Evolutionary conservation across 2,113 vertebrate species (phyloP).

Genomic region (Triplophysa dalaica): DNA sequence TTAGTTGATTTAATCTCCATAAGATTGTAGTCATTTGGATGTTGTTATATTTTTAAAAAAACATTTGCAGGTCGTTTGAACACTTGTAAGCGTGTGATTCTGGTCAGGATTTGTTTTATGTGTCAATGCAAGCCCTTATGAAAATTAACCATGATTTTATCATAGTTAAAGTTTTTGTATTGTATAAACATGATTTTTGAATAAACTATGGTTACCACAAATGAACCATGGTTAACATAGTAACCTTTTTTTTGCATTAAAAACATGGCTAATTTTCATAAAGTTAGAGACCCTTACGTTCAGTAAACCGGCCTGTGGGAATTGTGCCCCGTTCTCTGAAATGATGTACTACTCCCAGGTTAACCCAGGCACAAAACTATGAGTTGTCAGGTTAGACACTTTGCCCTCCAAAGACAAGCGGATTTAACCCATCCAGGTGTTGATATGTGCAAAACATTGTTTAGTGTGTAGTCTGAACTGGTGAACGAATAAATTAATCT

Average conservation of each 20-base stretch:
- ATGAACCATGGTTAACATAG: too few relatives aligned
- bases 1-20: not conserved
- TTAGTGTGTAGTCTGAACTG: not conserved
- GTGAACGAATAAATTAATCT: not conserved
- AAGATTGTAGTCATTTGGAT: not conserved
- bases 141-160: too few relatives aligned
- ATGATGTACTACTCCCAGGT: constrained; percentile 12
- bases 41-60: not conserved
- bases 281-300: not conserved
- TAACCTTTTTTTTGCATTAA: too few relatives aligned
- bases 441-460: constrained; percentile 2
- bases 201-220: too few relatives aligned
- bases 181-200: too few relatives aligned
- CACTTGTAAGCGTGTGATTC: not conserved
- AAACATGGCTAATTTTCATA: too few relatives aligned
- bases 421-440: not conserved
- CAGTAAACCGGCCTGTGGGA: constrained; percentile 51
- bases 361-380: not conserved
- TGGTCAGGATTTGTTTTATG: not conserved
- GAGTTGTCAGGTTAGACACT: not conserved
- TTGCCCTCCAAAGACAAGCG: constrained; percentile 32
- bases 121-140: constrained; percentile 5
- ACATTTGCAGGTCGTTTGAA: not conserved
- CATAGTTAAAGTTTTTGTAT: too few relatives aligned
- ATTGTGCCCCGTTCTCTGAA: constrained; percentile 53